phyloP scores from a whole-genome alignment of 2,888 invertebrate species.

The Clunio marinus region DNA sequence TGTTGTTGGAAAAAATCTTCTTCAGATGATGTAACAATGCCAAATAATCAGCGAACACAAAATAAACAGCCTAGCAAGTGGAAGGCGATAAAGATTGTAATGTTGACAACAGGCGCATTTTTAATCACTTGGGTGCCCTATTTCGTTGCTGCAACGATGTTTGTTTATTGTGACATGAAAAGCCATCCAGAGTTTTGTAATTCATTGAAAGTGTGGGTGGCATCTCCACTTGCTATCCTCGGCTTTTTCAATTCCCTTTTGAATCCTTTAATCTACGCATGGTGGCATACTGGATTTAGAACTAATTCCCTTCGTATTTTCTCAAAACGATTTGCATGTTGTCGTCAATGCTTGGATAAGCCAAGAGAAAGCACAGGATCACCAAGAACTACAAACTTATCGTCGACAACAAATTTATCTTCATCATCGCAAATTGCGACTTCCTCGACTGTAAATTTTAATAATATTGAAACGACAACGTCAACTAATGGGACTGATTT shows the following conservation, averaged over 20 bases:
- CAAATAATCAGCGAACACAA: conserved; percentile 35
- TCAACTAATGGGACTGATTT: not conserved
- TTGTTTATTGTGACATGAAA: conserved; percentile 55
- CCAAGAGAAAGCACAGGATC: not conserved
- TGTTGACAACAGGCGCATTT: conserved; percentile 60
- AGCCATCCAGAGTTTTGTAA: conserved; percentile 53
- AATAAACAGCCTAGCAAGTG: conserved; percentile 54
- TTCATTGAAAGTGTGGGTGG: conserved; percentile 53
- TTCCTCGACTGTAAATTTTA: too few relatives aligned
- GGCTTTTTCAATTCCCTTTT: conserved; percentile 60
- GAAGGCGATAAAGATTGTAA: conserved; percentile 60
- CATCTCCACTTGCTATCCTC: conserved; percentile 58
- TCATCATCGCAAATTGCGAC: not conserved
- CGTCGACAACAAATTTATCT: conserved; percentile 31
- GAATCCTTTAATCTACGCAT: conserved; percentile 64
- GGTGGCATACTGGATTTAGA: conserved; percentile 67
- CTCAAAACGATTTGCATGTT: conserved; percentile 36
- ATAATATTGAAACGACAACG: too few relatives aligned
- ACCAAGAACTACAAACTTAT: conserved; percentile 25
- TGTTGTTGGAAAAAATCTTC: conserved; percentile 26
- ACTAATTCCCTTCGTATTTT: conserved; percentile 52
- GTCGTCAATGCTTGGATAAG: conserved; percentile 28
- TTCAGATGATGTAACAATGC: conserved; percentile 28
- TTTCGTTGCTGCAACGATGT: conserved; percentile 57
- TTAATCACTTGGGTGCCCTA: conserved; percentile 61